These are phyloP conservation scores for Chondrosia reniformis DNA, from an alignment of 37 sponge, comb jelly and placozoan genomes.

Conservation along the genomic window DNA sequence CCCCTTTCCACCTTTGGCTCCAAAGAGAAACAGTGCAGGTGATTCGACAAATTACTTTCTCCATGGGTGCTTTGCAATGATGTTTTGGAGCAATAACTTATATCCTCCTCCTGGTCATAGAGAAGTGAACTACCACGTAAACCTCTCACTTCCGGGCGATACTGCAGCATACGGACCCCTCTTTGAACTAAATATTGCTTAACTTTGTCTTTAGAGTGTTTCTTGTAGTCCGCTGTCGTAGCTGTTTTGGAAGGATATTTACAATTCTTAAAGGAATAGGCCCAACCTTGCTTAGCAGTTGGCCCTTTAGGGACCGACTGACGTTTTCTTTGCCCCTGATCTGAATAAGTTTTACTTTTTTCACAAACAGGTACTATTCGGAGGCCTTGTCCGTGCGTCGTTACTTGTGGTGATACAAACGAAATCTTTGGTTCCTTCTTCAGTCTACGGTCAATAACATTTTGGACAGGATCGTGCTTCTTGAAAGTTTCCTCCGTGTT, in stretches of 20 bases:
- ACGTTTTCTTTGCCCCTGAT: not conserved
- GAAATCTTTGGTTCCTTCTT: not conserved
- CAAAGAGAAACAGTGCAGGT: constrained; percentile 6
- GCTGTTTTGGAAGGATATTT: not conserved
- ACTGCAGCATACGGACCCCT: not conserved
- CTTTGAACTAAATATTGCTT: not conserved
- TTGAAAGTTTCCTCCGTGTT: not conserved
- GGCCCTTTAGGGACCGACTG: not conserved
- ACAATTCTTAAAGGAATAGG: not conserved
- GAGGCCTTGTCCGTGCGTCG: constrained; percentile 2
- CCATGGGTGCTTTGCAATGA: not conserved
- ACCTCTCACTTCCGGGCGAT: not conserved
- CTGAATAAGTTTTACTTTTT: not conserved
- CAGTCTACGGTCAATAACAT: too few relatives aligned
- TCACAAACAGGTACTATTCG: not conserved
- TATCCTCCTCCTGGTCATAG: not conserved
- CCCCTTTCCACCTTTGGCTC: too few relatives aligned
- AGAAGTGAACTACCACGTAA: too few relatives aligned
- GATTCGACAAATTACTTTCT: not conserved
- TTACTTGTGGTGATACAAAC: not conserved
- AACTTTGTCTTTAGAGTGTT: too few relatives aligned
- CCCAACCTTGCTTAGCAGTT: not conserved
- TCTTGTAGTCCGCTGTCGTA: too few relatives aligned
- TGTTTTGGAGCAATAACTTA: too few relatives aligned
- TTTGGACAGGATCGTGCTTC: not conserved